Base-by-base conservation (phyloP, 2,888 invertebrate species). In the Blomia tropicalis region DNA sequence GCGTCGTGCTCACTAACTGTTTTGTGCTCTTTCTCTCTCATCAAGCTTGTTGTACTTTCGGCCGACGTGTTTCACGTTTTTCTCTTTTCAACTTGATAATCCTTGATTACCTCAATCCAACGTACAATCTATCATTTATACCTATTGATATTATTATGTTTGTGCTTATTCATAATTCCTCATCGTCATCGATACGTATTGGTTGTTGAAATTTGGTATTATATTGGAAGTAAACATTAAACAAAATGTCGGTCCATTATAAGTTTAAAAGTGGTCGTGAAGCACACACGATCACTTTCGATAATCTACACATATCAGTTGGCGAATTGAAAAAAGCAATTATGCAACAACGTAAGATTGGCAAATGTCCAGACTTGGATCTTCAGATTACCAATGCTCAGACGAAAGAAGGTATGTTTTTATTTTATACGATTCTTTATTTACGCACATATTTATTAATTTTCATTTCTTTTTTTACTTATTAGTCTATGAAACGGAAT, bases 211-310 rank as follows among this genome's bases (percentile, higher is more conserved):
- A n/a, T n/a, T n/a, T n/a, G n/a, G n/a, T n/a, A n/a, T n/a, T n/a
- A n/a, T n/a, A n/a, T n/a, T n/a, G n/a, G n/a, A n/a, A n/a, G n/a
- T n/a, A n/a, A n/a, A n/a, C n/a, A n/a, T n/a, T n/a, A n/a, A n/a
- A n/a, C n/a, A n/a, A n/a, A 62, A 91, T 91, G 85, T 93, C 92
- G 72, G 90, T 98, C 69, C 95, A 96, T 77, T 98, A 95, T 77
- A 96, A 96, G 77, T 96, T 98, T 75, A 95, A 95, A 78, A 91
- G 92, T 72, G 87, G 90, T 66, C 79, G 90, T 73, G 90, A 93
- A 75, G 92, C 86, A 77, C 92, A 95, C 74, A 93, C 93, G 7
- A 84, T 98, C 66, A 89, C 90, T 43, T 93, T 95, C 74, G 93
- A 95, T 80, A 96, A 95, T 64, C 79, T 96, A 64, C 88, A 92